These are phyloP conservation scores for Torymus aiolomorphi DNA, from an alignment of 2,888 invertebrate genomes.

Conservation along the genomic window DNA sequence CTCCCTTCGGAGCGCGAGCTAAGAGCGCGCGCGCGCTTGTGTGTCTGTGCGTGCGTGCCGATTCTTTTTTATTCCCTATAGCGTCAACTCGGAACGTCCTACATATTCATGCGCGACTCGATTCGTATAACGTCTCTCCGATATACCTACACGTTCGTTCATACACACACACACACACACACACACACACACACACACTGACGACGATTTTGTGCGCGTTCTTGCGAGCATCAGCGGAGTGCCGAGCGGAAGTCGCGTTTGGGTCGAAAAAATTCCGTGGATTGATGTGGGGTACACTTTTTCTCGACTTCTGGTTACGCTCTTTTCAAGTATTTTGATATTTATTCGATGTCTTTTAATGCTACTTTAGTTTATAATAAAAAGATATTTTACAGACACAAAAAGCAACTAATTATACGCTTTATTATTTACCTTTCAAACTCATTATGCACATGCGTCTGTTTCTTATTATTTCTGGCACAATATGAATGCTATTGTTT, in stretches of 20 bases:
- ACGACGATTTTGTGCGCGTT: too few species aligned
- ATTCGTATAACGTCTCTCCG: constrained; percentile 61
- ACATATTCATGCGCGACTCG: constrained; percentile 72
- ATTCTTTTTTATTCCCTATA: constrained; percentile 17
- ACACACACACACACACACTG: too few species aligned
- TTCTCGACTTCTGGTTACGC: too few species aligned
- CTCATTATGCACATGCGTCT: constrained; percentile 16
- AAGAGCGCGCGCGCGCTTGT: not conserved
- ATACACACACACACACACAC: too few species aligned
- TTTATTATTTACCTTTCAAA: constrained; percentile 13
- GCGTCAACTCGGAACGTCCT: constrained; percentile 65
- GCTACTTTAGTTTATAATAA: not conserved
- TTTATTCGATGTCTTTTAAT: too few species aligned
- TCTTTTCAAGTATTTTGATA: too few species aligned
- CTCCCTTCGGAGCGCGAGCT: not conserved
- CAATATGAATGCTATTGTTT: constrained; percentile 26
- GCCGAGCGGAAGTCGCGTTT: too few species aligned
- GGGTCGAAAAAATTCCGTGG: too few species aligned
- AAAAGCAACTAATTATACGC: constrained; percentile 20
- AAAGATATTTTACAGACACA: not conserved
- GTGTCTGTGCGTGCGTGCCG: not conserved
- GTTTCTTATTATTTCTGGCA: constrained; percentile 1
- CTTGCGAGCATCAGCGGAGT: too few species aligned
- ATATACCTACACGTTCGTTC: constrained; percentile 57
- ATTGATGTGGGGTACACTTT: too few species aligned